Base-by-base conservation (phyloP, 1,140 invertebrate species). In the Monomorium pharaonis region DNA sequence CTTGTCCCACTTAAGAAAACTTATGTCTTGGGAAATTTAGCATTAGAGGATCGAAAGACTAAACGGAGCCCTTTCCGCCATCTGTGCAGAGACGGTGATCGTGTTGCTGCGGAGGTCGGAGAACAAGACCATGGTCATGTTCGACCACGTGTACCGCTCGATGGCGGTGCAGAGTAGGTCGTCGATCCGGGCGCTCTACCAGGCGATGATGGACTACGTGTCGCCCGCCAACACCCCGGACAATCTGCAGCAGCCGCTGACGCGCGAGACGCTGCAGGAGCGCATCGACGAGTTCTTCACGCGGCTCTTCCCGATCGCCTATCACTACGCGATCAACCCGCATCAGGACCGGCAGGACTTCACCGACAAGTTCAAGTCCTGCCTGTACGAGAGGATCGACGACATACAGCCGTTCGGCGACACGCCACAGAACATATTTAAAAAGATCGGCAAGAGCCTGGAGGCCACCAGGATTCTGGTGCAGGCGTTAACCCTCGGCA, bases 391-490 rank as follows among this genome's bases (percentile, higher is more conserved):
- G 44, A 96, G 97, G n/a, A 97, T 97, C 84, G 95, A 97, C 9
- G 96, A 97, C 12, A 96, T 98, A 0, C 96, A 97, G 87, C 98
- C 98, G 0, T 99, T 98, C 93, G 97, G 97, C 27, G 97, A 97
- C 60, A 96, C 97, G 60, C 98, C 98, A 0, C 96, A 96, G 62
- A 96, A 97, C 90, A 96, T 98, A 56, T 95, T 96, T 3, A 92
- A 95, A 16, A 96, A 96, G 30, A 95, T 98, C 1, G 95, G 96
- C 49, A 97, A 97, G 87, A 97, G 97, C 49, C 94, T 98, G 18
- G 97, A 97, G 90, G 97, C 97, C 3, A 97, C 97, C 0, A 96
- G 97, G 7, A 96, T 97, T 0, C 96, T 98, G 1, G 95, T 97
- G 42, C 96, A 97, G 91, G 97, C 97, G 30, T 93, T 98, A 70